A percentile compares a stretch with the other conserved stretches of the same genome.
These are phyloP conservation scores for Ibidorhyncha struthersii DNA, from an alignment of 2,113 vertebrate species.

Conservation along the genomic window DNA sequence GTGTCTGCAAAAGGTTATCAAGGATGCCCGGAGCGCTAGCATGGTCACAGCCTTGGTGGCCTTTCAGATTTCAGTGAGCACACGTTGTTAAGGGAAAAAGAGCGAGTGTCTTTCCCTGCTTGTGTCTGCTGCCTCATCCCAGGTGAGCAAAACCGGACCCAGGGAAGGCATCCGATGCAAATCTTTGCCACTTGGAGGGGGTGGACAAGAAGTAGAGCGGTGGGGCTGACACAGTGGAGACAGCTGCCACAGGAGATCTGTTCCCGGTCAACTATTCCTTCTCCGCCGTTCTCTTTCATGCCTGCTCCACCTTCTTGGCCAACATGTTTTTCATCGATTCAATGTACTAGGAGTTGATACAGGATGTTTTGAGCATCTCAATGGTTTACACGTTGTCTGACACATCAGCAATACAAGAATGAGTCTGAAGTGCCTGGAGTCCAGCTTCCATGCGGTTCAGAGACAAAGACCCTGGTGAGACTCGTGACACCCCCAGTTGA, in stretches of 20 bases:
- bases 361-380: neutral
- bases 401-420: neutral
- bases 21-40: neutral
- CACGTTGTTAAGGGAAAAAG: accelerated
- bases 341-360: neutral
- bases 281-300: neutral
- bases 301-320: neutral
- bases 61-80: neutral
- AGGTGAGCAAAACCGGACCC: neutral
- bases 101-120: neutral
- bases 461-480: neutral
- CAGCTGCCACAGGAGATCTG: neutral
- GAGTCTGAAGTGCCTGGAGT: neutral
- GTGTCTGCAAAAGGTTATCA: neutral
- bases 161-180: neutral
- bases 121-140: neutral
- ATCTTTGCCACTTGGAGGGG: neutral
- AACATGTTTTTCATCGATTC: neutral
- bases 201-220: neutral
- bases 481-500: neutral
- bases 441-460: neutral
- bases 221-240: neutral
- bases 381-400: neutral
- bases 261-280: neutral
- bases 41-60: neutral